Conservation (phyloP, 2,888 invertebrate genomes). For the Trichacis sp. region DNA sequence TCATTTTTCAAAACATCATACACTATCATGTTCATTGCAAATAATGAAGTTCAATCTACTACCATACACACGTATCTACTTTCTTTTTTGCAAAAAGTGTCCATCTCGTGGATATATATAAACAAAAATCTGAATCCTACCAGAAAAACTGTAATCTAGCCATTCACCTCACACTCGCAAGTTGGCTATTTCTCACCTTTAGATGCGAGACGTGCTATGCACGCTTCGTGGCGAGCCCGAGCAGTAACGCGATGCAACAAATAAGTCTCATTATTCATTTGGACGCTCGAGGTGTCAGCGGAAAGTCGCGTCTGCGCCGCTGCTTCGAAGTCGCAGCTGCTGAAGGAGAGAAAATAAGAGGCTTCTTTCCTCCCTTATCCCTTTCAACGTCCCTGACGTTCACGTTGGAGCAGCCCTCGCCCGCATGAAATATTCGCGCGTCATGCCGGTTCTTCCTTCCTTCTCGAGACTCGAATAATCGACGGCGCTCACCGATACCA, state of each 20-base stretch:
- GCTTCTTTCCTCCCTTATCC: background rate
- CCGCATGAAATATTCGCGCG: conserved; percentile 50
- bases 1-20: no score
- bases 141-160: no score
- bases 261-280: conserved; percentile 61
- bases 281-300: conserved; percentile 58
- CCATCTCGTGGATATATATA: no score
- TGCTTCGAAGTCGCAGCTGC: conserved; percentile 16
- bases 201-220: background rate
- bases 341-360: conserved; percentile 2
- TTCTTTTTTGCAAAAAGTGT: no score
- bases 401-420: conserved; percentile 8
- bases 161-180: background rate
- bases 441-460: conserved; percentile 29
- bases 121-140: no score
- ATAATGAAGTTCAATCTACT: no score
- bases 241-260: conserved; percentile 52
- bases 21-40: no score
- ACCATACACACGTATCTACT: no score
- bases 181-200: conserved; percentile 21
- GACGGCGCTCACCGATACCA: no score
- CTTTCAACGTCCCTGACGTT: background rate
- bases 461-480: conserved; percentile 32
- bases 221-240: background rate
- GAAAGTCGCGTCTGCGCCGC: conserved; percentile 53